Conservation (phyloP, 2,113 vertebrate genomes). For the Anoplopoma fimbria region DNA sequence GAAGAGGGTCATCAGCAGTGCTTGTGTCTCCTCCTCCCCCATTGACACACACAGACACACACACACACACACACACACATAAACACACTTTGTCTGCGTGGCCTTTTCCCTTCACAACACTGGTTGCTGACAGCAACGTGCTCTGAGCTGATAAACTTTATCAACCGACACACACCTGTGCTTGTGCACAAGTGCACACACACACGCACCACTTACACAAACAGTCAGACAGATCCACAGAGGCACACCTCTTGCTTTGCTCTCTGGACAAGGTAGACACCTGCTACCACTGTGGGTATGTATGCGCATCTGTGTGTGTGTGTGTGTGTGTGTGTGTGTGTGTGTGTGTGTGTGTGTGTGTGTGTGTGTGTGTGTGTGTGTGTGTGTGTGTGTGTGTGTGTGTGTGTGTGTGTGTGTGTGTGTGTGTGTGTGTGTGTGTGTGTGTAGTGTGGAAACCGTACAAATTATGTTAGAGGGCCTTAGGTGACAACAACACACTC, state of each 20-base stretch:
- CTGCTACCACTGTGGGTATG: not conserved
- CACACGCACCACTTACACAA: slow-evolving; percentile 10
- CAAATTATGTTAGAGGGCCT: slow-evolving; percentile 58
- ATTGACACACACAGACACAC: slow-evolving; percentile 29
- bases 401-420: not conserved
- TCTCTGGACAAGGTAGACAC: slow-evolving; percentile 49
- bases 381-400: not conserved
- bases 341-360: not conserved
- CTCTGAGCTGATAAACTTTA: slow-evolving; percentile 77
- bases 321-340: not conserved
- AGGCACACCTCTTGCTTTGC: slow-evolving; percentile 46
- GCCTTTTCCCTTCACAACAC: slow-evolving; percentile 66
- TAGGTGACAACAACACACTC: slow-evolving; percentile 65
- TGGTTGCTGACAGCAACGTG: slow-evolving; percentile 66
- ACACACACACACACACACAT: slow-evolving; percentile 18
- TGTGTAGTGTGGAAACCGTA: slow-evolving; percentile 38
- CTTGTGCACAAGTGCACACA: slow-evolving; percentile 34
- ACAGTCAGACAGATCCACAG: slow-evolving; percentile 25
- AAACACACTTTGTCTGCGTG: slow-evolving; percentile 58
- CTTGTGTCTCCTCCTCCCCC: slow-evolving; percentile 29
- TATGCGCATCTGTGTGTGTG: not conserved
- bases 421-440: not conserved
- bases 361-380: not conserved
- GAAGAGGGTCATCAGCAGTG: slow-evolving; percentile 49
- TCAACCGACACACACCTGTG: slow-evolving; percentile 76